phyloP scores from a whole-genome alignment of 2,888 invertebrate genomes.

The Nysson spinosus region DNA sequence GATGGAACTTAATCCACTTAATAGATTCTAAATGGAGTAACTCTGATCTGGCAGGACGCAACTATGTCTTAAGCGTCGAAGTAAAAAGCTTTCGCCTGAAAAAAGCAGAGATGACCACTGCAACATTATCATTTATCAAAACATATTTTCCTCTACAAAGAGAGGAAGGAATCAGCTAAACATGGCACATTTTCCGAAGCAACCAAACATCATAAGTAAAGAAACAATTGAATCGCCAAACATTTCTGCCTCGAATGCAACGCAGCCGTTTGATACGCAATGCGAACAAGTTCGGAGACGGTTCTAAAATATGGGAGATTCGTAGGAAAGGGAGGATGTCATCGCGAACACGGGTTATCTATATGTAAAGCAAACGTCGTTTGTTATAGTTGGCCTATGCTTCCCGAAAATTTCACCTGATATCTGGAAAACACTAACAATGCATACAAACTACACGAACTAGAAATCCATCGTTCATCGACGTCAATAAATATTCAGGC shows the following conservation, averaged over 20 bases:
- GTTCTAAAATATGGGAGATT: too few relatives aligned
- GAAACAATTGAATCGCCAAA: too few relatives aligned
- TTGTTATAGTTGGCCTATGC: constrained; percentile 14
- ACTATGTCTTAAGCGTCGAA: constrained; percentile 51
- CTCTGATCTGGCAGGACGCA: constrained; percentile 58
- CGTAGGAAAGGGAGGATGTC: too few relatives aligned
- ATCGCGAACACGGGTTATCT: too few relatives aligned
- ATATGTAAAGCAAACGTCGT: neutral
- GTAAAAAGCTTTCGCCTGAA: constrained; percentile 50
- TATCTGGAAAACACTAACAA: constrained; percentile 3
- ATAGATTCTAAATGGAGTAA: constrained; percentile 71
- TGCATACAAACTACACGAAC: constrained; percentile 25
- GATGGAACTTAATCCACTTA: constrained; percentile 72
- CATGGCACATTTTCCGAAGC: too few relatives aligned
- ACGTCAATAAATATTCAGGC: constrained; percentile 43
- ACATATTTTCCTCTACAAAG: neutral
- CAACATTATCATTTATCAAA: neutral
- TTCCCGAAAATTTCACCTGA: constrained; percentile 11
- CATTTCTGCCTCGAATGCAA: too few relatives aligned
- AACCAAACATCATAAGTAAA: too few relatives aligned
- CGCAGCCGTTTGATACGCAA: too few relatives aligned
- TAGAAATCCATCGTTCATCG: constrained; percentile 26
- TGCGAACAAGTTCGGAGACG: too few relatives aligned
- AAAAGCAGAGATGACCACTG: constrained; percentile 19
- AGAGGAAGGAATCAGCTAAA: neutral